Base-by-base conservation (phyloP, 1,140 invertebrate genomes). In the Bombus sibiricus region DNA sequence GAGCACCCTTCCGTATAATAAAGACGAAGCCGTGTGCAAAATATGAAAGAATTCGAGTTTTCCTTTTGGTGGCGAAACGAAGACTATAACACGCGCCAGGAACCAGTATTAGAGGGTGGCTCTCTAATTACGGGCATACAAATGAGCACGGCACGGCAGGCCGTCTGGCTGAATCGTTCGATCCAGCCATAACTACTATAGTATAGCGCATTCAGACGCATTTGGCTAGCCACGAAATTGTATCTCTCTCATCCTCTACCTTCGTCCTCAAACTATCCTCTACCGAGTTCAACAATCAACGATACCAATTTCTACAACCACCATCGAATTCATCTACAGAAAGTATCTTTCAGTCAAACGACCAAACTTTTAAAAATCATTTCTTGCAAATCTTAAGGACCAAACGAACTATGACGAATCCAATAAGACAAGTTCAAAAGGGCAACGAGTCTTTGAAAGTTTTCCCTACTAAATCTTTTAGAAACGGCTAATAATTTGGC, bases 101-200 rank as follows among this genome's bases (percentile, higher is more conserved):
- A 74, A 47, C 62, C 77, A 81, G 81, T 88, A 88, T 88, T 94
- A 93, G 92, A 89, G 92, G 92, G 90, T 91, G 90, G 83, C 91
- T 93, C 92, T 93, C 93, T 94, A 94, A 94, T 94, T 93, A 93
- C 92, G 88, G 90, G 86, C 86, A 94, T 93, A 93, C 90, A 93
- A 94, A 94, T 93, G 91, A 93, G 88, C 88, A 62, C 89, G 86
- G 81, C 81, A 62, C 89, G 86, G 81, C 81, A 75, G 87, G 82
- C 78, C 81, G 86, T 86, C 90, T 72, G 83, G 82, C 72, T 77
- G 79, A 75, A 83, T 81, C 75, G 81, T 81, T 87, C 72, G 80
- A 84, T 76, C 53, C 53, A 18, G 25, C 74, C 83, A 88, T 92
- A 93, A 88, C 91, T 80, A 80, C 43, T 71, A 25, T 57, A 66